Base-by-base conservation (phyloP, 2,113 vertebrate genomes). In the Larimichthys crocea region DNA sequence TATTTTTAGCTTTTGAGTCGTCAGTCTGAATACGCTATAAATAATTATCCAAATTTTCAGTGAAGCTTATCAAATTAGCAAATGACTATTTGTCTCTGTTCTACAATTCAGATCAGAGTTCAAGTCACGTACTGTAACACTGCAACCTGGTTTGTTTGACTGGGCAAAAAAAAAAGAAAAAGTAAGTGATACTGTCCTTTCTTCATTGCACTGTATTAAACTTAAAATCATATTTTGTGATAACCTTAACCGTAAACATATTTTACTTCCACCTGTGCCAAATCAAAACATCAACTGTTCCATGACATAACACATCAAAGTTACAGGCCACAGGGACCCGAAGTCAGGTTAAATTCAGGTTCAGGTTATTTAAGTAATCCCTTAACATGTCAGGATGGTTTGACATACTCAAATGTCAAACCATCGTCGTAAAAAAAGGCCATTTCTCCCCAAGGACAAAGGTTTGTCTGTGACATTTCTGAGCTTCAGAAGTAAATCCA, bases 391-490 rank as follows among this genome's bases (percentile, higher is more conserved):
- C 59, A 56, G 14, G 62, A 20, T 29, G 12, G 10, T 79, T 10
- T 64, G 59, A 63, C 12, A 29, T 40, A 63, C 15, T 60, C 10
- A 50, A 60, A 69, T 52, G 22, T 52, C 5, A 35, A 35, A 35
- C 31, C 31, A 35, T 35, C 31, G 26, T 14, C 15, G 15, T 15
- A 40, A 40, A 79, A 19, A 20, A 50, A 49, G 40, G 40, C 50
- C 19, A 55, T 24, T 20, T 35, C 20, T 29, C 35, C 29, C 53
- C 20, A 15, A 29, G 49, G 57, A 26, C 26, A 26, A 26, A 26
- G 26, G 53, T 66, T 75, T 31, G 20, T 62, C 49, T 67, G 17
- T 26, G 61, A 59, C 3, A 19, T n/a, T 70, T 80, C 6, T 60
- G 31, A 59, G 29, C 15, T 10, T 8, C 42, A 55, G 19, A 35